Evolutionary conservation across 2,797 vertebrate genomes (phyloP).

Genomic region (Scleropages formosus): DNA sequence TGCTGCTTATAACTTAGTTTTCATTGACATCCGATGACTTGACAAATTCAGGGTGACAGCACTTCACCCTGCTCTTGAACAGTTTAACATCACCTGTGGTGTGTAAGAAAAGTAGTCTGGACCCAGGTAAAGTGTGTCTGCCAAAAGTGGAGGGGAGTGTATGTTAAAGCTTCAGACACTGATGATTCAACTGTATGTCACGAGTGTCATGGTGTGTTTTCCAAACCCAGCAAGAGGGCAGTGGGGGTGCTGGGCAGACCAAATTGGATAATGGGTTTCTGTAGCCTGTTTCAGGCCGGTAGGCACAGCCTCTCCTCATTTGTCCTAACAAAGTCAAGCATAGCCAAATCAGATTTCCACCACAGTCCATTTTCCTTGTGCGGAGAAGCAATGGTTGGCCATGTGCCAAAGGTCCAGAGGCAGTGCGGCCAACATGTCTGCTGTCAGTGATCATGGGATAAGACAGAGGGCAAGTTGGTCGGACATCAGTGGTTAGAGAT

Average conservation of each 20-base stretch:
- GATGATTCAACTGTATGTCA: too few relatives aligned
- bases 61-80: too few relatives aligned
- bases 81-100: too few relatives aligned
- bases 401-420: not conserved
- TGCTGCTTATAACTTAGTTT: too few relatives aligned
- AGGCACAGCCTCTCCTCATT: not conserved
- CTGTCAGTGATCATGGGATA: too few relatives aligned
- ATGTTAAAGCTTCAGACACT: too few relatives aligned
- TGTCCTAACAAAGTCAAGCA: not conserved
- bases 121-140: too few relatives aligned
- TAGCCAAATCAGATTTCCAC: constrained; percentile 10
- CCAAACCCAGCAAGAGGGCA: not conserved
- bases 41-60: too few relatives aligned
- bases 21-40: too few relatives aligned
- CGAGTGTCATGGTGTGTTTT: not conserved
- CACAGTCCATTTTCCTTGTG: constrained; percentile 4
- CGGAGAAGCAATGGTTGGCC: not conserved
- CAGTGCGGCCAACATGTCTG: not conserved
- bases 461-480: not conserved
- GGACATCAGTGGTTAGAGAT: not conserved
- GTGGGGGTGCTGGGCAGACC: not conserved
- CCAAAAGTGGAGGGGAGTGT: too few relatives aligned
- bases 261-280: constrained; percentile 16
- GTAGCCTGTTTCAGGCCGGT: not conserved
- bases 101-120: too few relatives aligned